Percentiles rank a stretch among this genome's conserved stretches.
Conservation (phyloP, 2,888 invertebrate genomes). For the Drosophila testacea region DNA sequence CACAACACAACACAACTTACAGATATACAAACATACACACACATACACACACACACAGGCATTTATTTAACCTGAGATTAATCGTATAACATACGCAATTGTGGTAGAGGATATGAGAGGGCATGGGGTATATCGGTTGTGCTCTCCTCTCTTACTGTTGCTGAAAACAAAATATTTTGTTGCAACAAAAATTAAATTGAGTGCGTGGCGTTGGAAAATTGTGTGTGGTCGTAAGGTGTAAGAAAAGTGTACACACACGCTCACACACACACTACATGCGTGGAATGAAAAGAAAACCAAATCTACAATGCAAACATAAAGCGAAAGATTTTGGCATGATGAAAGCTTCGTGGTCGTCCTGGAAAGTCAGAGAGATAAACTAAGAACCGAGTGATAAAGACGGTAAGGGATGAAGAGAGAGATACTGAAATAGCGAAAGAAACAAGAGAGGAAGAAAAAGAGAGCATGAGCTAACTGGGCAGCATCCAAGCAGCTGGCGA, state of each 20-base stretch:
- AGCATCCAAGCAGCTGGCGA: constrained; percentile 42
- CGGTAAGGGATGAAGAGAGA: constrained; percentile 5
- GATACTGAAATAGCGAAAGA: not conserved
- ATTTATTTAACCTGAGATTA: constrained; percentile 76
- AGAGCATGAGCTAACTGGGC: constrained; percentile 27
- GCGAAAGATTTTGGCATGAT: constrained; percentile 26
- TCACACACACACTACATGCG: constrained; percentile 25
- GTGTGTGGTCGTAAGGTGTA: constrained; percentile 69
- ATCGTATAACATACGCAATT: constrained; percentile 60
- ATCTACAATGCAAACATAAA: constrained; percentile 74
- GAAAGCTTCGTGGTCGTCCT: constrained; percentile 6
- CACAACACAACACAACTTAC: constrained; percentile 11
- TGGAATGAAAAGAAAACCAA: constrained; percentile 27
- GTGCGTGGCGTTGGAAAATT: constrained; percentile 74
- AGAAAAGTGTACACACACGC: constrained; percentile 46
- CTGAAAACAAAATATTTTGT: constrained; percentile 65
- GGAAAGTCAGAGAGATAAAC: constrained; percentile 20
- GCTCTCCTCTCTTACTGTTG: constrained; percentile 7
- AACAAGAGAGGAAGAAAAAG: constrained; percentile 4
- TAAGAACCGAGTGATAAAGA: not conserved
- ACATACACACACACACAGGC: constrained; percentile 44
- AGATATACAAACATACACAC: constrained; percentile 10
- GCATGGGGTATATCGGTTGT: constrained; percentile 5
- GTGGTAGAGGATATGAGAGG: constrained; percentile 1
- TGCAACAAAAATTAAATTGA: constrained; percentile 80